Evolutionary conservation across 1,140 invertebrate genomes (phyloP).

Genomic region (Coelopa frigida): DNA sequence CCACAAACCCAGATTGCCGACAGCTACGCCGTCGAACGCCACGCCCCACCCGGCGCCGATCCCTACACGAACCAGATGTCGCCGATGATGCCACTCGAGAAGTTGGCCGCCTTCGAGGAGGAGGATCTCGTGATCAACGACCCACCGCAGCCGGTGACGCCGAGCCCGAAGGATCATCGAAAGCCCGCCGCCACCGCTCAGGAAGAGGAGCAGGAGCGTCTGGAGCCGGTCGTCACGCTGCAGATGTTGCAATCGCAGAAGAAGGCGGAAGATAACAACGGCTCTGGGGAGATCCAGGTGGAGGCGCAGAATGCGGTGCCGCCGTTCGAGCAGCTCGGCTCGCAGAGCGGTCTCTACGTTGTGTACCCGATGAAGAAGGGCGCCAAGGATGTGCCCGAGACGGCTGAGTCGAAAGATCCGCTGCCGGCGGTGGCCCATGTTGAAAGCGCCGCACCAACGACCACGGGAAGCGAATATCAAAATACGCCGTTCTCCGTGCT

Average conservation of each 20-base stretch:
- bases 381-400: background rate
- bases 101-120: slow-evolving; percentile 33
- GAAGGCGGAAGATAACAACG: slow-evolving; percentile 30
- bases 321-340: slow-evolving; percentile 22
- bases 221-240: slow-evolving; percentile 51
- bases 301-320: slow-evolving; percentile 41
- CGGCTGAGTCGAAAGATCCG: slow-evolving; percentile 15
- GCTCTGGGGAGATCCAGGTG: slow-evolving; percentile 33
- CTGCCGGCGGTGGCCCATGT: slow-evolving; percentile 15
- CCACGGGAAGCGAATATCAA: slow-evolving; percentile 33
- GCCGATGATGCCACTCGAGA: slow-evolving; percentile 20
- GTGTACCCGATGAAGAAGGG: slow-evolving; percentile 51
- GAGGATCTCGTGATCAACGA: slow-evolving; percentile 41
- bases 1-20: slow-evolving; percentile 14
- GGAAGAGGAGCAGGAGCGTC: slow-evolving; percentile 22
- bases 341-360: slow-evolving; percentile 50
- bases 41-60: slow-evolving; percentile 22
- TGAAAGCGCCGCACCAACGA: slow-evolving; percentile 12
- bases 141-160: slow-evolving; percentile 30
- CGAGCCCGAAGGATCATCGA: slow-evolving; percentile 19
- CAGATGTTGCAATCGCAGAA: slow-evolving; percentile 57
- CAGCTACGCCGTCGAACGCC: slow-evolving; percentile 27
- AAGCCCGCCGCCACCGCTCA: slow-evolving; percentile 20
- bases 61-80: slow-evolving; percentile 22
- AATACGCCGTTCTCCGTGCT: slow-evolving; percentile 43